phyloP scores from a whole-genome alignment of 1,140 invertebrate genomes.

The Hirudo medicinalis region DNA sequence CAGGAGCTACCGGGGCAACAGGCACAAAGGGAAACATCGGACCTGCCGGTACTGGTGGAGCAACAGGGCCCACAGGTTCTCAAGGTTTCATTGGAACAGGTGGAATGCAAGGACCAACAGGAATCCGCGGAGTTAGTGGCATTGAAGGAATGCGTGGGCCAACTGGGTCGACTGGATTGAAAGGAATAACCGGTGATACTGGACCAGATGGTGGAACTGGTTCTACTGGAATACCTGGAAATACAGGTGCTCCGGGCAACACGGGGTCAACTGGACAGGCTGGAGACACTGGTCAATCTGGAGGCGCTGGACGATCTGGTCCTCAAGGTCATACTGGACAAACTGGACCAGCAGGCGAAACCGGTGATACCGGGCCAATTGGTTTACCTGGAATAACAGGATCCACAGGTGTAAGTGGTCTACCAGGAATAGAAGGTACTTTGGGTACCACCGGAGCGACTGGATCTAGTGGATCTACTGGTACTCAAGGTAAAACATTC shows the following conservation, averaged over 20 bases:
- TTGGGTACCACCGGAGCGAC: neutral
- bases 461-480: constrained; percentile 11
- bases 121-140: too few relatives aligned
- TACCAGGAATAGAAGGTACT: neutral
- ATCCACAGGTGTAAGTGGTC: neutral
- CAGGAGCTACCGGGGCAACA: constrained; percentile 12
- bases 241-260: neutral
- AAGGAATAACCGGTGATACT: neutral
- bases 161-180: neutral
- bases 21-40: neutral
- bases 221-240: neutral
- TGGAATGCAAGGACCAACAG: too few relatives aligned
- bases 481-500: neutral
- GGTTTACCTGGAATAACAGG: neutral
- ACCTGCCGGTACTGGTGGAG: neutral
- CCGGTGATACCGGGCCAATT: neutral
- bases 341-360: neutral
- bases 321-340: neutral
- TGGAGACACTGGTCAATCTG: neutral
- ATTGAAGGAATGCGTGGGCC: neutral
- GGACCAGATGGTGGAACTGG: neutral
- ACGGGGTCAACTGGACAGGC: neutral
- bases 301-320: neutral
- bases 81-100: neutral
- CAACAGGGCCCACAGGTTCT: constrained; percentile 12